phyloP scores from a whole-genome alignment of 35 echinoderm and acorn worm species.

The Ophioderma brevispina region DNA sequence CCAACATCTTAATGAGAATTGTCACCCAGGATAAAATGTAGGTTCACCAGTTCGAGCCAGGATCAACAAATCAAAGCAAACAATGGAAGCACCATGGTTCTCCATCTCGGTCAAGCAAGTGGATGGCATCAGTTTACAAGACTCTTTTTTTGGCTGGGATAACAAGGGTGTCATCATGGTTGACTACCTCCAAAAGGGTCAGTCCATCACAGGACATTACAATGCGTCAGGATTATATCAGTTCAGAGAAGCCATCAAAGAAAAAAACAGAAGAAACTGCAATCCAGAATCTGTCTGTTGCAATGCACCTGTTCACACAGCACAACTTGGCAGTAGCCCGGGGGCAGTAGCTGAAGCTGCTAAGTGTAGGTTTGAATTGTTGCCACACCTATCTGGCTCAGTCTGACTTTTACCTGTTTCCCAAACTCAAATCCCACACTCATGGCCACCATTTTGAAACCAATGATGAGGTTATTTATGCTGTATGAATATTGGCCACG shows the following conservation, averaged over 20 bases:
- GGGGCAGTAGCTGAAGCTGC: too few species aligned
- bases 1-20: neutral
- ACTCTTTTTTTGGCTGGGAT: neutral
- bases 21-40: neutral
- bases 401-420: too few species aligned
- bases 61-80: neutral
- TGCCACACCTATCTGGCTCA: too few species aligned
- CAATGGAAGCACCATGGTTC: neutral
- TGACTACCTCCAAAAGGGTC: neutral
- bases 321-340: too few species aligned
- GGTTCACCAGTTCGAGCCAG: neutral
- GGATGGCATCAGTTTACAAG: neutral
- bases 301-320: too few species aligned
- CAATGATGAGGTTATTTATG: too few species aligned
- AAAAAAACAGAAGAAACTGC: too few species aligned
- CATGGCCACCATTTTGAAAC: too few species aligned
- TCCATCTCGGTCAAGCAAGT: neutral
- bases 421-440: too few species aligned
- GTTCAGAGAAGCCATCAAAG: neutral
- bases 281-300: too few species aligned
- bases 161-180: neutral
- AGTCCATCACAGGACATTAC: neutral
- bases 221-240: neutral
- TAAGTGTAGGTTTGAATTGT: too few species aligned
- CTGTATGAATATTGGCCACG: too few species aligned